These are phyloP conservation scores for Takifugu rubripes DNA, from an alignment of 2,797 vertebrate species.

Conservation along the genomic window DNA sequence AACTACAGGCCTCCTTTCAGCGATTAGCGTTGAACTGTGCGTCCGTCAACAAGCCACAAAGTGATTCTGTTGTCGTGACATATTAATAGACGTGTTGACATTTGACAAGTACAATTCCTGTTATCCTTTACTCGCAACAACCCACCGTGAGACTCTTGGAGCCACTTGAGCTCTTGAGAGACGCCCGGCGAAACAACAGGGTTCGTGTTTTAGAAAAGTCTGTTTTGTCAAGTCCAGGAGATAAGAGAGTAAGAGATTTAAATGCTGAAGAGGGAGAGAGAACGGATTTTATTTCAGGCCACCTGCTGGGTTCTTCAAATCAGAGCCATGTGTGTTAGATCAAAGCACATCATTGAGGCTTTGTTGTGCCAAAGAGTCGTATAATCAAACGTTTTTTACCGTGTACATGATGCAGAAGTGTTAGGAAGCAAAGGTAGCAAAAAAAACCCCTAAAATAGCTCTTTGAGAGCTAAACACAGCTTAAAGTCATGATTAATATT, in stretches of 20 bases:
- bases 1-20: not conserved
- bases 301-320: constrained; percentile 51
- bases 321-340: constrained; percentile 39
- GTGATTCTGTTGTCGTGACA: constrained; percentile 1
- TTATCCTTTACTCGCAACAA: constrained; percentile 13
- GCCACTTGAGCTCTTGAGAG: constrained; percentile 32
- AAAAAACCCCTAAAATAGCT: not conserved
- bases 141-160: constrained; percentile 3
- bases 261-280: constrained; percentile 31
- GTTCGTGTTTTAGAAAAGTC: not conserved
- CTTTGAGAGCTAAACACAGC: too few relatives aligned
- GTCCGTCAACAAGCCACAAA: constrained; percentile 8
- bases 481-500: too few relatives aligned
- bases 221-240: constrained; percentile 41
- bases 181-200: constrained; percentile 6
- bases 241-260: constrained; percentile 40
- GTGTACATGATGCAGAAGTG: not conserved
- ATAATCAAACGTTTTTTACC: constrained; percentile 38
- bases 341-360: constrained; percentile 33
- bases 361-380: constrained; percentile 31
- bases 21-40: not conserved
- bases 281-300: constrained; percentile 30
- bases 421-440: not conserved
- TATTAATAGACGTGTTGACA: constrained; percentile 15
- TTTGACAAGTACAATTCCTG: constrained; percentile 1